Base-by-base conservation (phyloP, 2,797 vertebrate species). In the Urocyon cinereoargenteus region DNA sequence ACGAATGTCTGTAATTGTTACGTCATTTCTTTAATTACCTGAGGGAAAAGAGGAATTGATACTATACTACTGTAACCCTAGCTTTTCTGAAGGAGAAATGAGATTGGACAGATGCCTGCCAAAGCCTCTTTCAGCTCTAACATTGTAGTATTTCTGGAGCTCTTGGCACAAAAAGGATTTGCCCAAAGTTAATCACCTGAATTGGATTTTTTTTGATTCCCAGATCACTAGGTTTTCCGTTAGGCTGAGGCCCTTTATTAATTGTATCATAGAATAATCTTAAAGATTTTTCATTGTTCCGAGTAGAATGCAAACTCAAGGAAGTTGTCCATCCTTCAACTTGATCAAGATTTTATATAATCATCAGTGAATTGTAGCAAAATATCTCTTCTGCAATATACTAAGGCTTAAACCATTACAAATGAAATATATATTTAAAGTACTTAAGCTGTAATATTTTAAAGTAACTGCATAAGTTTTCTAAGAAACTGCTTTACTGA, bases 281-380 rank as follows among this genome's bases (percentile, higher is more conserved):
- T 93, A 79, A 95, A 70, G n/a, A 75, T 45, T 95, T 95, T 96
- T 77, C 15, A 31, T 59, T 96, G 64, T 77, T 94, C 24, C 72
- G 31, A 49, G 21, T 83, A 83, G 66, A 95, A 78, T 66, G 86
- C 12, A 89, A 84, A 90, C n/a, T 73, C n/a, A 94, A 57, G 34
- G 84, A 86, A 72, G 73, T 28, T 59, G 24, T 49, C 62, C 15
- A 31, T 75, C 28, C 9, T 92, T 95, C 91, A 92, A 62, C 53
- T 36, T 59, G 28, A 62, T 79, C 26, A 97, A 61, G 18, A 31
- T 95, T 77, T 92, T 85, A 57, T 45, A 51, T 61, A 84, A 51
- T 81, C 79, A 91, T 45, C 49, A 92, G 15, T 79, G 59, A 95
- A 59, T 85, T 86, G 70, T 24, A 90, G 15, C 53, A 91, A 97